Evolutionary conservation across 2,888 invertebrate species (phyloP).

Genomic region (Drosophila falleni): DNA sequence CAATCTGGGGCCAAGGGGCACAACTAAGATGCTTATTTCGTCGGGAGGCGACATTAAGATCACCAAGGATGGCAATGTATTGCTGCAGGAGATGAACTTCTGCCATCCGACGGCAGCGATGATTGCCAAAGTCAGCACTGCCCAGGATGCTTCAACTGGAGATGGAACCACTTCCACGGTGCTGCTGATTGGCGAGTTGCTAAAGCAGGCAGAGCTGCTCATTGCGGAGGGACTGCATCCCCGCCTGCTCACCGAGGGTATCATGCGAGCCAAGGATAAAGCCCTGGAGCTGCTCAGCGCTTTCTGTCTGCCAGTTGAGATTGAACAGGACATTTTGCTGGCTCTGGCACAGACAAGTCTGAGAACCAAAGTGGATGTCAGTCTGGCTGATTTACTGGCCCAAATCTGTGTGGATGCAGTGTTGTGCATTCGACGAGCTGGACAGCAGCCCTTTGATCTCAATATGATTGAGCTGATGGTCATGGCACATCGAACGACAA

Average conservation of each 20-base stretch:
- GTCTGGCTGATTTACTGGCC: conserved; percentile 94
- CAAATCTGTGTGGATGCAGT: conserved; percentile 97
- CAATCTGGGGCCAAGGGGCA: conserved; percentile 99
- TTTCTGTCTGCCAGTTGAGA: conserved; percentile 91
- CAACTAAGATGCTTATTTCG: conserved; percentile 99
- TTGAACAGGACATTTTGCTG: conserved; percentile 88
- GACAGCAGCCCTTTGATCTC: conserved; percentile 89
- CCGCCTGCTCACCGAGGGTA: conserved; percentile 96
- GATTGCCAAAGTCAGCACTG: conserved; percentile 98
- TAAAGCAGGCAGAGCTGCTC: conserved; percentile 98
- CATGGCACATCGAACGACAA: conserved; percentile 96
- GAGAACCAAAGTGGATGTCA: conserved; percentile 94
- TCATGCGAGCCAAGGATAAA: conserved; percentile 94
- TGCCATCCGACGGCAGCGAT: conserved; percentile 99
- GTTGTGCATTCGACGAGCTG: conserved; percentile 89
- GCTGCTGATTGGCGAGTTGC: conserved; percentile 96
- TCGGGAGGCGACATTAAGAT: conserved; percentile 99
- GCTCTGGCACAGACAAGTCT: conserved; percentile 96
- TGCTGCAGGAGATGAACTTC: conserved; percentile 99
- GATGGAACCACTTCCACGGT: conserved; percentile 99
- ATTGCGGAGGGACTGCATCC: conserved; percentile 96
- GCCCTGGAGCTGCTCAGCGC: conserved; percentile 94
- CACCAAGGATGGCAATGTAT: conserved; percentile 99
- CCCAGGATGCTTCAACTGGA: conserved; percentile 98
- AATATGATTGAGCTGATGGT: conserved; percentile 99